Evolutionary conservation across 1,140 invertebrate genomes (phyloP), one percentile per base, ranked within the genome.

Genomic region (Papilio polytes): DNA sequence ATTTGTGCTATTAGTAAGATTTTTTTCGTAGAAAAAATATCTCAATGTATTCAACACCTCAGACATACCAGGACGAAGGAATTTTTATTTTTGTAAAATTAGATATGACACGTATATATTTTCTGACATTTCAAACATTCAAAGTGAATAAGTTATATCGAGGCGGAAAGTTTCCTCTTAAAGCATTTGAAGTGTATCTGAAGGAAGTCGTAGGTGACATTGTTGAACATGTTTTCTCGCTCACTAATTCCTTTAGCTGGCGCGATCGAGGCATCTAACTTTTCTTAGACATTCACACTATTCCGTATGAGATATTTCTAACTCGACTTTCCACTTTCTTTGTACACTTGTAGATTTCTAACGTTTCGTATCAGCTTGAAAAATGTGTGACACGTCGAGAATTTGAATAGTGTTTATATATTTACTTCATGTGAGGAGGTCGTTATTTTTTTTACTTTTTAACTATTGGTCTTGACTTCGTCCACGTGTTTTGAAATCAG

Each of bases 271-370:
- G 18, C 76, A 78, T 78, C 76, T 59, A 59, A 78, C 76, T 78
- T 78, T 78, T 78, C 76, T 78, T 41, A 26, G 53, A 78, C 59
- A 78, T 78, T 78, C 76, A 20, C 76, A 78, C 76, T 78, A 78
- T 22, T 59, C 53, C n/a, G 76, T 78, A 59, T 59, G 59, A 78
- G 53, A 78, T 78, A 78, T 78, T 63, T 59, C 76, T 78, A 41
- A 78, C 53, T 78, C 31, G 51, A 59, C 76, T 78, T 78, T 59
- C 31, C 36, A 76, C 74, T 76, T 74, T 15, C 74, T 77, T 78
- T 59, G 53, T 78, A 78, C 76, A 56, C 15, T n/a, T 59, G 76
- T 78, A 78, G 76, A 78, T 78, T 53, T 77, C 26, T 41, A 78
- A 78, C 48, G 76, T 78, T 41, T 78, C 3, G 10, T 56, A 77